A percentile compares a stretch with the other conserved stretches of the same genome.
Conservation (phyloP, 2,888 invertebrate species). For the Tyria jacobaeae region DNA sequence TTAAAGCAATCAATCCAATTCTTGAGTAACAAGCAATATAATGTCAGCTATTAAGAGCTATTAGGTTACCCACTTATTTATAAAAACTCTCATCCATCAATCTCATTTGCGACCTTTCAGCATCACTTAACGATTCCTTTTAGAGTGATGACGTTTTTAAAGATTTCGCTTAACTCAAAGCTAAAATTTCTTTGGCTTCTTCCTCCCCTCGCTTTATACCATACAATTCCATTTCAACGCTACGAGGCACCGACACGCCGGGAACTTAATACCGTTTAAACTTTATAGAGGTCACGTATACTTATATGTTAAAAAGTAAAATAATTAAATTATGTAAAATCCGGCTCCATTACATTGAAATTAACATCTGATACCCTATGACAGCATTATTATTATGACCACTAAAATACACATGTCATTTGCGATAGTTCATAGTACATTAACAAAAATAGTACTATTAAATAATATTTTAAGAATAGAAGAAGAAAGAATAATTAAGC, state of each 20-base stretch:
- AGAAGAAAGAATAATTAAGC: too few species aligned
- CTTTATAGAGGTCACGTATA: too few species aligned
- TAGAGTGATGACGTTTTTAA: constrained; percentile 9
- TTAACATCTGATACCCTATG: too few species aligned
- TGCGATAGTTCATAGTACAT: too few species aligned
- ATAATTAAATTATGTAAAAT: too few species aligned
- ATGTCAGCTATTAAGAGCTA: neutral
- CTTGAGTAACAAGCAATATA: neutral
- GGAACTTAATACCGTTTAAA: too few species aligned
- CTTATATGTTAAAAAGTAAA: too few species aligned
- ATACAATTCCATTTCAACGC: neutral
- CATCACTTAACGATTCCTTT: neutral
- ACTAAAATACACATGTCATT: too few species aligned
- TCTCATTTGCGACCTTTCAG: neutral
- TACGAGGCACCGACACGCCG: neutral
- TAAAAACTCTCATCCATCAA: neutral
- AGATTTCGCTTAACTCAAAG: neutral
- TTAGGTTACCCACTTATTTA: neutral
- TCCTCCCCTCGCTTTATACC: neutral
- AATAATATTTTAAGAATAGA: too few species aligned
- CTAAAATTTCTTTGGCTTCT: neutral
- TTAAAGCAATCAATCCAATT: neutral
- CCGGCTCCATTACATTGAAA: too few species aligned
- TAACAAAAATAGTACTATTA: too few species aligned
- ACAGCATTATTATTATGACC: too few species aligned